phyloP scores from a whole-genome alignment of 2,797 vertebrate species.

The Coregonus ussuriensis region DNA sequence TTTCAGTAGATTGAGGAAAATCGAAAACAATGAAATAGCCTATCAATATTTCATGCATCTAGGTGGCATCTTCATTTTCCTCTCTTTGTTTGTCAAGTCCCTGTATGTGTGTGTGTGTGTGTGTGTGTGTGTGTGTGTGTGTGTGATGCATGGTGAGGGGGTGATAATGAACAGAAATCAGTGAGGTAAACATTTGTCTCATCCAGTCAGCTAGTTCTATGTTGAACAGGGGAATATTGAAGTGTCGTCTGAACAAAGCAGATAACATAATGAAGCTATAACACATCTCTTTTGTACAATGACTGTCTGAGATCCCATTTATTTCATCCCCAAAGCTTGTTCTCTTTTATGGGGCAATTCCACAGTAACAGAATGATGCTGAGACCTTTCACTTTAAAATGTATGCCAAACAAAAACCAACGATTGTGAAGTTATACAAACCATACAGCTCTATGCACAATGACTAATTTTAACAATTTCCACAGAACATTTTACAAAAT shows the following conservation, averaged over 20 bases:
- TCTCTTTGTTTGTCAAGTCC: not conserved
- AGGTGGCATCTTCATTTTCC: not conserved
- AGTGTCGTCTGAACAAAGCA: constrained; percentile 27
- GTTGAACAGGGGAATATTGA: constrained; percentile 8
- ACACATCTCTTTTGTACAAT: constrained; percentile 17
- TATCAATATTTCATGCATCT: not conserved
- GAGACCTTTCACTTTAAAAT: too few relatives aligned
- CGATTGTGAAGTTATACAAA: too few relatives aligned
- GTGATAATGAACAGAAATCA: constrained; percentile 26
- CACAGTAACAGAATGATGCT: not conserved
- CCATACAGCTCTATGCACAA: too few relatives aligned
- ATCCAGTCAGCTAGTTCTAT: constrained; percentile 10
- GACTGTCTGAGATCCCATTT: constrained; percentile 11
- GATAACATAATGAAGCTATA: constrained; percentile 34
- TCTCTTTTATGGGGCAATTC: constrained; percentile 10
- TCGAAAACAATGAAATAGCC: not conserved
- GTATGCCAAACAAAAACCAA: too few relatives aligned
- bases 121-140: not conserved
- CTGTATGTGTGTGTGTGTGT: not conserved
- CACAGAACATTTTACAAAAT: too few relatives aligned
- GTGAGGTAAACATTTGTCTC: constrained; percentile 17
- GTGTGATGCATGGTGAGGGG: not conserved
- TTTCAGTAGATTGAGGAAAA: not conserved
- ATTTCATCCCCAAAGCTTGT: constrained; percentile 1
- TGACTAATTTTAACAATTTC: too few relatives aligned